These are phyloP conservation scores for Eulacestoma nigropectus DNA, from an alignment of 2,113 vertebrate species.

Conservation along the genomic window DNA sequence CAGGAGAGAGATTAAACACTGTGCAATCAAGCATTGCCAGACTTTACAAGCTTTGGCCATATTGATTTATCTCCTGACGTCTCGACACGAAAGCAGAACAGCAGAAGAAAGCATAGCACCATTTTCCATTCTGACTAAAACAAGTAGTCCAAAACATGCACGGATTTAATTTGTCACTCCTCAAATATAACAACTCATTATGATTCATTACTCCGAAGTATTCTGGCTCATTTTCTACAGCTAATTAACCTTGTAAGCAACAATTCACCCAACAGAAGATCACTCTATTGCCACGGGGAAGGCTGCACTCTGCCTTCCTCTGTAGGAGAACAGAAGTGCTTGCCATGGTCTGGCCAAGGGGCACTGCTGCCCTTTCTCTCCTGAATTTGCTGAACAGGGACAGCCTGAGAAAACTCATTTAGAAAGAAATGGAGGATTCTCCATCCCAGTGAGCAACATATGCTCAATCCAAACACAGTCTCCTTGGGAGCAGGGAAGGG, in stretches of 20 bases:
- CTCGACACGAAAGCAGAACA: background rate
- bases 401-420: background rate
- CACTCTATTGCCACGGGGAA: background rate
- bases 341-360: background rate
- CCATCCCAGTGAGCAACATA: background rate
- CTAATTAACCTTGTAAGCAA: background rate
- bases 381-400: background rate
- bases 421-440: background rate
- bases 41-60: background rate
- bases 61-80: background rate
- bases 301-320: background rate
- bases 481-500: background rate
- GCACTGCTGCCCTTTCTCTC: background rate
- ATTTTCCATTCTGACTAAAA: conserved; percentile 1
- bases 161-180: background rate
- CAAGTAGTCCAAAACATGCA: background rate
- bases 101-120: background rate
- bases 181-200: background rate
- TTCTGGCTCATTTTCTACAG: conserved; percentile 4
- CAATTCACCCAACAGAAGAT: background rate
- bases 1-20: background rate
- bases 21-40: background rate
- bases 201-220: background rate
- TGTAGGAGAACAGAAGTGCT: background rate
- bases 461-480: background rate